Conservation (phyloP, 2,797 vertebrate genomes). For the Enteromius radiatus region DNA sequence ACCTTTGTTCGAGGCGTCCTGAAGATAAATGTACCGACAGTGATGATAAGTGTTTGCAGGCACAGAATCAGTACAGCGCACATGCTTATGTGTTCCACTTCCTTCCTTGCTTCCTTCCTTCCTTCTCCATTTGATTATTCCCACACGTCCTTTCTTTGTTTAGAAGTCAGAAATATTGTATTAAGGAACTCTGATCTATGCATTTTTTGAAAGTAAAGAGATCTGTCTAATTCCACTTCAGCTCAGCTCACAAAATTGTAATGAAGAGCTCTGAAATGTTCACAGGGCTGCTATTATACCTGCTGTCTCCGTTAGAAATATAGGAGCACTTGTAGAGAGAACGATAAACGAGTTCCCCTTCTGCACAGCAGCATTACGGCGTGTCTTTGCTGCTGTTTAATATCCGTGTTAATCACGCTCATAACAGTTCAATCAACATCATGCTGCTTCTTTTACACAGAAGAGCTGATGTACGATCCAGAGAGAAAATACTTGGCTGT, state of each 20-base stretch:
- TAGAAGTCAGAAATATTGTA: not conserved
- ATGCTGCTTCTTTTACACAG: not conserved
- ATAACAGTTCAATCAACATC: constrained; percentile 6
- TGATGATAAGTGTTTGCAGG: constrained; percentile 13
- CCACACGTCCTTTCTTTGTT: not conserved
- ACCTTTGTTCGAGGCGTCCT: constrained; percentile 6
- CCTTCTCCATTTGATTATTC: not conserved
- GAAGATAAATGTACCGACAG: constrained; percentile 9
- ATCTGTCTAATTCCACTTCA: not conserved
- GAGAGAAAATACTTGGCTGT: not conserved
- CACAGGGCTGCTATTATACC: constrained; percentile 26
- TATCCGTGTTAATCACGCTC: not conserved
- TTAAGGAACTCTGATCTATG: not conserved
- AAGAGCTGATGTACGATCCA: not conserved
- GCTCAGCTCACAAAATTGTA: constrained; percentile 5
- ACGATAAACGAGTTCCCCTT: not conserved
- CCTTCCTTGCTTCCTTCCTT: not conserved
- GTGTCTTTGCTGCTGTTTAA: not conserved
- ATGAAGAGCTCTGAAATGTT: not conserved
- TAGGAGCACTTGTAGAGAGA: not conserved
- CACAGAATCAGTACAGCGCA: not conserved
- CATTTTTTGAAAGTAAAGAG: not conserved
- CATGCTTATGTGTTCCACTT: not conserved
- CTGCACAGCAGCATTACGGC: not conserved
- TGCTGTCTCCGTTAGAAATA: constrained; percentile 16